A percentile compares a stretch with the other conserved stretches of the same genome.
phyloP scores from a whole-genome alignment of 2,888 invertebrate genomes.

The Coelinius sp. region DNA sequence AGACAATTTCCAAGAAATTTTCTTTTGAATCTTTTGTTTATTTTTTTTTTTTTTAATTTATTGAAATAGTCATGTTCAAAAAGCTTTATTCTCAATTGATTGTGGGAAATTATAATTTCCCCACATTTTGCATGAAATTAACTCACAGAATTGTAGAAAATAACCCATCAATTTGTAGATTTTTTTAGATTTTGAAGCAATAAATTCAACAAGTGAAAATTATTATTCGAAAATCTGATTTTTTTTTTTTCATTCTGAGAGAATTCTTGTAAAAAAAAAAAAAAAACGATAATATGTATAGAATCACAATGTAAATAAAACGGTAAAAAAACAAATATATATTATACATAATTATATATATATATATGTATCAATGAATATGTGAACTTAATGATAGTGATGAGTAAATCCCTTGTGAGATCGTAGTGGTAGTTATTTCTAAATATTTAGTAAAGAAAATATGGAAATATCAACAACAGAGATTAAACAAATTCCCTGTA shows the following conservation, averaged over 20 bases:
- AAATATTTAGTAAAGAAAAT: constrained; percentile 26
- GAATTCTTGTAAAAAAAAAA: constrained; percentile 51
- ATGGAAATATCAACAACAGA: constrained; percentile 31
- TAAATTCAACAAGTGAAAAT: constrained; percentile 43
- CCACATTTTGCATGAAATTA: neutral
- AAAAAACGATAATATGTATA: constrained; percentile 47
- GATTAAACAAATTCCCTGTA: constrained; percentile 28
- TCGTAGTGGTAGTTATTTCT: constrained; percentile 31
- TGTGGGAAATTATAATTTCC: too few relatives aligned
- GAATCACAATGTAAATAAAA: constrained; percentile 59
- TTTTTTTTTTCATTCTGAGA: constrained; percentile 26
- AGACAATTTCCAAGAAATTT: constrained; percentile 28
- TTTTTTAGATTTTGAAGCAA: too few relatives aligned
- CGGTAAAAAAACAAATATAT: constrained; percentile 43
- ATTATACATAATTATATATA: constrained; percentile 32
- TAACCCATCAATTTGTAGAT: neutral
- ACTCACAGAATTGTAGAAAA: neutral
- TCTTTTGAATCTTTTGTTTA: neutral
- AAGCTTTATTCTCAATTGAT: constrained; percentile 13
- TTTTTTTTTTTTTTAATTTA: constrained; percentile 34
- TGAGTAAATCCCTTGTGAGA: constrained; percentile 15
- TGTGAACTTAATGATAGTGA: constrained; percentile 25
- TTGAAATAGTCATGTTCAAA: constrained; percentile 18
- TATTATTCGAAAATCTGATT: neutral
- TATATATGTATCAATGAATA: constrained; percentile 35